These are phyloP conservation scores for Narcine bancroftii DNA, from an alignment of 2,113 vertebrate genomes.

Conservation along the genomic window DNA sequence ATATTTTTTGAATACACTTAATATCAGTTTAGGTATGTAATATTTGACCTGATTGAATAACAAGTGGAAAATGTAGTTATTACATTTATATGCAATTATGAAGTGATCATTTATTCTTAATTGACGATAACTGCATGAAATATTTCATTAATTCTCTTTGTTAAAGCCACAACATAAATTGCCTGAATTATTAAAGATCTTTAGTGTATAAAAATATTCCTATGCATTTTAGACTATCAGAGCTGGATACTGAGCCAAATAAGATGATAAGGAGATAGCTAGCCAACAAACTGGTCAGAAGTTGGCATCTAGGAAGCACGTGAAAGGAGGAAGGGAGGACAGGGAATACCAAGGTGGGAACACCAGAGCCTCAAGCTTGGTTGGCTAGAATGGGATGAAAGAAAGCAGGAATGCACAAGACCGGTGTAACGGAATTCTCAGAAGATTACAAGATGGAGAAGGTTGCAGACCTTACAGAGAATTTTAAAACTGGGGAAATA, in stretches of 20 bases:
- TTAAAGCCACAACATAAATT: background rate
- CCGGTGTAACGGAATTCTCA: too few species aligned
- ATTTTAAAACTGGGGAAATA: background rate
- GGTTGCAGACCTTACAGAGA: background rate
- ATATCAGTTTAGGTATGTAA: background rate
- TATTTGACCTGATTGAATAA: background rate
- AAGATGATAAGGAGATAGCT: background rate
- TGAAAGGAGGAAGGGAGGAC: background rate
- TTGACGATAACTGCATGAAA: background rate
- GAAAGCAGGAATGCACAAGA: too few species aligned
- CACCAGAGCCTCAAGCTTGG: too few species aligned
- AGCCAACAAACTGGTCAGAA: too few species aligned
- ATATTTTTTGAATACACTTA: background rate
- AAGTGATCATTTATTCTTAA: background rate
- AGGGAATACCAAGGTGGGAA: background rate
- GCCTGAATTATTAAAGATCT: background rate
- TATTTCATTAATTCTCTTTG: background rate
- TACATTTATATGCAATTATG: background rate
- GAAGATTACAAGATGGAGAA: background rate
- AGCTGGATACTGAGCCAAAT: background rate
- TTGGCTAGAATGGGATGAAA: too few species aligned
- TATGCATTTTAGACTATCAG: background rate
- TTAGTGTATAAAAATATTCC: background rate
- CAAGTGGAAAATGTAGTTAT: background rate
- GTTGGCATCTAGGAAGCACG: too few species aligned